Base-by-base conservation (phyloP, 2,113 vertebrate genomes). In the Morone saxatilis region DNA sequence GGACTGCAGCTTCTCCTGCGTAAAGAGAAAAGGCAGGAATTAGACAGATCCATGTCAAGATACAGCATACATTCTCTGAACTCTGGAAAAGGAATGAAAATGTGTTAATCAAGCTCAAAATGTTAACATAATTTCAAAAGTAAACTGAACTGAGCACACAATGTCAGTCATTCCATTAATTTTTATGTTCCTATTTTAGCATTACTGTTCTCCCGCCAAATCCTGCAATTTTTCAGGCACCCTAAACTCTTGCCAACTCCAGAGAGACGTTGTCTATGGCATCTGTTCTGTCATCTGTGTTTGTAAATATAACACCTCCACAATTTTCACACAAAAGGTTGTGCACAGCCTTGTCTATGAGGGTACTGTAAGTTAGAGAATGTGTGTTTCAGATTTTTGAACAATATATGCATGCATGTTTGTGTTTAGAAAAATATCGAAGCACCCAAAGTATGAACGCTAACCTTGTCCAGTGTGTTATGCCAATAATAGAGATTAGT, bases 1-100 rank as follows among this genome's bases (percentile, higher is more conserved):
- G 5, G 95, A 94, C 89, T 94, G 93, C 83, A 99, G 95, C 9
- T 90, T 89, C 84, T 94, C 92, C 97, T 99, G 86, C 31, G 59
- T 69, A 86, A 0, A 93, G 41, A 88, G n/a, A 81, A 85, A 71
- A 66, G 91, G 89, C 16, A 83, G 38, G 17, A 70, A 8, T 78
- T 71, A 84, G 12, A 63, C 54, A 62, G 57, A 50, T 41, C 25
- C 38, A 13, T 70, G 17, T 48, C 19, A 22, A 51, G 3, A 62
- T 57, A n/a, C 10, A 51, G 16, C 0, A 5, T 14, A 40, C 38
- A 17, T 75, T 54, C 61, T 61, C 54, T 22, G 8, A 31, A 41
- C 59, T 38, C 31, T 16, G 22, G 0, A n/a, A 19, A 54, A 57
- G 2, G 7, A 11, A 53, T 53, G 45, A 62, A 62, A 63, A 53